Conservation (phyloP, 2,888 invertebrate genomes). For the Steinernema scapterisci region DNA sequence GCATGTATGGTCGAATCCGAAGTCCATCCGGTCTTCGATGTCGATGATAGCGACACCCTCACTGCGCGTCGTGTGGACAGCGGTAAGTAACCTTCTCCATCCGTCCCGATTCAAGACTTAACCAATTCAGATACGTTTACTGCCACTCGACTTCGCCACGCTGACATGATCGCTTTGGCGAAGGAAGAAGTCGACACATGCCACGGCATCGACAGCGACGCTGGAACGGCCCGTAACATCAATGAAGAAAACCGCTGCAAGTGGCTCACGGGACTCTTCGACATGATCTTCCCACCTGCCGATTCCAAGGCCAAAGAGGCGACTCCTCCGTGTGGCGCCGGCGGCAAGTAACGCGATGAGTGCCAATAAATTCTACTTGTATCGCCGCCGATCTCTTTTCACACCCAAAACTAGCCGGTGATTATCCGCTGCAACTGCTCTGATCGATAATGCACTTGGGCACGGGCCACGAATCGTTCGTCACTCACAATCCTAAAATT, state of each 20-base stretch:
- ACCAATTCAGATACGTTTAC: neutral
- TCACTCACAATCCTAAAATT: too few relatives aligned
- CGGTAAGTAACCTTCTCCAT: neutral
- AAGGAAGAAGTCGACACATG: neutral
- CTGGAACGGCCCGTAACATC: neutral
- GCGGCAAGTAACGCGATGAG: neutral
- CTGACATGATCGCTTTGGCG: neutral
- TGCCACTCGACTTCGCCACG: neutral
- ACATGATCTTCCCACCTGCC: neutral
- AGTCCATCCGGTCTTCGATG: neutral
- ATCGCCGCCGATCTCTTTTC: too few relatives aligned
- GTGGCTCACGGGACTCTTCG: neutral
- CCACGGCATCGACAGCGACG: neutral
- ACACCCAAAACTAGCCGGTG: too few relatives aligned
- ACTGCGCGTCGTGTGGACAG: conserved; percentile 1
- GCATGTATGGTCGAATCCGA: conserved; percentile 14
- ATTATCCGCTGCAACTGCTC: too few relatives aligned
- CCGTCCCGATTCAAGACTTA: neutral
- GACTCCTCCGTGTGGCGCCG: neutral
- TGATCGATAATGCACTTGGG: too few relatives aligned
- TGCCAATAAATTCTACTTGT: too few relatives aligned
- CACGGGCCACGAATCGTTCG: too few relatives aligned
- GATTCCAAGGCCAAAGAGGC: neutral
- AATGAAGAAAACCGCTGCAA: neutral
- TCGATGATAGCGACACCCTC: conserved; percentile 2